These are phyloP conservation scores for Melanostoma scalare DNA, from an alignment of 2,888 invertebrate genomes.

Conservation along the genomic window DNA sequence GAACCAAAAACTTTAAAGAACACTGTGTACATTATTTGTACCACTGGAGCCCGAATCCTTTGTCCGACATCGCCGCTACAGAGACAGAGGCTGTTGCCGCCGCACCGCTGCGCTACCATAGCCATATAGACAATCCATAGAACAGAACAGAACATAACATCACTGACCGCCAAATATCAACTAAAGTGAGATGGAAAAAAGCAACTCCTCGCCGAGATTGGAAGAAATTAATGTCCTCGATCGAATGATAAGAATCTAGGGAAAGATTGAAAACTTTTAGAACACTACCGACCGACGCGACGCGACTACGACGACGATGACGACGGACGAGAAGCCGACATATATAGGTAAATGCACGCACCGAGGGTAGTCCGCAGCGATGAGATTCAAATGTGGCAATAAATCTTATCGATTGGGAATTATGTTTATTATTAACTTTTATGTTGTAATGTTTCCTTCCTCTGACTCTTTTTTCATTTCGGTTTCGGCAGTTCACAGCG, in stretches of 20 bases:
- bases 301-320: slow-evolving; percentile 32
- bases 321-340: not conserved
- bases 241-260: slow-evolving; percentile 71
- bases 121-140: not conserved
- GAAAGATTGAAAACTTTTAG: slow-evolving; percentile 71
- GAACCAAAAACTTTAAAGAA: slow-evolving; percentile 33
- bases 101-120: slow-evolving; percentile 9
- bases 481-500: slow-evolving; percentile 29
- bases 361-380: slow-evolving; percentile 58
- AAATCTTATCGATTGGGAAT: slow-evolving; percentile 72
- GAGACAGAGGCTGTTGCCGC: slow-evolving; percentile 4
- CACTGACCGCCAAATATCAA: slow-evolving; percentile 68
- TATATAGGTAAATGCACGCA: slow-evolving; percentile 44
- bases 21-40: slow-evolving; percentile 70
- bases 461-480: not conserved
- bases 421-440: slow-evolving; percentile 73
- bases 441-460: slow-evolving; percentile 72
- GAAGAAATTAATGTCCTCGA: slow-evolving; percentile 69
- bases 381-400: slow-evolving; percentile 70
- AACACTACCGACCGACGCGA: slow-evolving; percentile 60
- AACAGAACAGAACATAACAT: slow-evolving; percentile 21
- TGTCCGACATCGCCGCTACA: slow-evolving; percentile 31
- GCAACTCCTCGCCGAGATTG: slow-evolving; percentile 58
- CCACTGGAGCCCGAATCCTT: slow-evolving; percentile 56
- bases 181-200: slow-evolving; percentile 47